Conservation (phyloP, 2,888 invertebrate genomes). For the Nineta flava region DNA sequence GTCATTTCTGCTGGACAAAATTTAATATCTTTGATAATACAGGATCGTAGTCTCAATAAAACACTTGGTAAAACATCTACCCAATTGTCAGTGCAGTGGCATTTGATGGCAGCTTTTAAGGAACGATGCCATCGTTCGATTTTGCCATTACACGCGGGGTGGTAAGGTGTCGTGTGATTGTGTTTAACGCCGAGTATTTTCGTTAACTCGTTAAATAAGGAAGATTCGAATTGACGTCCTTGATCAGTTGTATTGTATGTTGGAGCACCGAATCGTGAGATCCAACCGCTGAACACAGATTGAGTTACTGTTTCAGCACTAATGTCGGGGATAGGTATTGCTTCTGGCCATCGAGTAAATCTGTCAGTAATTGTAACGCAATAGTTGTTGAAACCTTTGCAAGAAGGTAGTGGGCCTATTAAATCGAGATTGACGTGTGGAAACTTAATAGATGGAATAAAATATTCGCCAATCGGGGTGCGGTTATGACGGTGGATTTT, state of each 20-base stretch:
- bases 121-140: conserved; percentile 1
- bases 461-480: too few relatives aligned
- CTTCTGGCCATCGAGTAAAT: conserved; percentile 19
- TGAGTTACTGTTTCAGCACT: conserved; percentile 17
- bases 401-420: too few relatives aligned
- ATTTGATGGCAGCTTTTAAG: not conserved
- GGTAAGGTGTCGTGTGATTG: conserved; percentile 7
- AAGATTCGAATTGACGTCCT: conserved; percentile 18
- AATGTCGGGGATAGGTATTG: conserved; percentile 18
- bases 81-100: too few relatives aligned
- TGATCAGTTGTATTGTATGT: conserved; percentile 18
- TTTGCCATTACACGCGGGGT: conserved; percentile 3
- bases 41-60: conserved; percentile 14
- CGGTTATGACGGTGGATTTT: too few relatives aligned
- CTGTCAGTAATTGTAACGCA: conserved; percentile 16
- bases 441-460: too few relatives aligned
- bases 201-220: too few relatives aligned
- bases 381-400: too few relatives aligned
- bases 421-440: too few relatives aligned
- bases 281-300: conserved; percentile 17
- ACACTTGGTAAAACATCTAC: conserved; percentile 13
- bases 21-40: conserved; percentile 10
- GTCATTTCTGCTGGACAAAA: conserved; percentile 12
- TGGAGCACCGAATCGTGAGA: conserved; percentile 19
- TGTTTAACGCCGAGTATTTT: too few relatives aligned